phyloP scores from a whole-genome alignment of 2,797 vertebrate species.

The Rhyacichthys aspro region DNA sequence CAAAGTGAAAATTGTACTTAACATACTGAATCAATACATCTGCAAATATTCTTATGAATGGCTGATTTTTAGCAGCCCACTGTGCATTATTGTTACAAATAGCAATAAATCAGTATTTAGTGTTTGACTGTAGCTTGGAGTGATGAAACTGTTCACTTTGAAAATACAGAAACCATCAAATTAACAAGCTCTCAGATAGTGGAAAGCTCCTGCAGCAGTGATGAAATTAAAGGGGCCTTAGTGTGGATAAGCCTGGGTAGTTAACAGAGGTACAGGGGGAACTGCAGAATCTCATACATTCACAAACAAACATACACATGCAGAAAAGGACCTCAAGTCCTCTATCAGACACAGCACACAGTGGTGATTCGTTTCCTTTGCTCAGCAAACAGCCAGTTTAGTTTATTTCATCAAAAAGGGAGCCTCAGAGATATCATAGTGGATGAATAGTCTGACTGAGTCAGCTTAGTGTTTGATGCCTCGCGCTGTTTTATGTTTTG shows the following conservation, averaged over 20 bases:
- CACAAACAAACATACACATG: not conserved
- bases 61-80: too few species aligned
- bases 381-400: constrained; percentile 54
- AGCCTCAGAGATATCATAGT: constrained; percentile 39
- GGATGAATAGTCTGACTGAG: constrained; percentile 47
- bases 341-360: constrained; percentile 11
- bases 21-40: not conserved
- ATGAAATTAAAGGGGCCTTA: not conserved
- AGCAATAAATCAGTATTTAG: not conserved
- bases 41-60: not conserved
- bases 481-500: constrained; percentile 27
- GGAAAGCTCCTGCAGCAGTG: not conserved
- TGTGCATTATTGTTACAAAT: too few species aligned
- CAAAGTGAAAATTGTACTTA: too few species aligned
- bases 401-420: constrained; percentile 54
- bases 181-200: not conserved
- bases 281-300: not conserved
- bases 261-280: not conserved
- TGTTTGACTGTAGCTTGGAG: not conserved
- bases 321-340: constrained; percentile 17
- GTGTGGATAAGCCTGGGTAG: not conserved
- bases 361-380: constrained; percentile 28
- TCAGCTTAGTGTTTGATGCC: constrained; percentile 51
- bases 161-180: not conserved
- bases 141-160: not conserved